Percentiles rank a stretch among this genome's conserved stretches.
These are phyloP conservation scores for Cairina moschata DNA, from an alignment of 2,113 vertebrate species.

Conservation along the genomic window DNA sequence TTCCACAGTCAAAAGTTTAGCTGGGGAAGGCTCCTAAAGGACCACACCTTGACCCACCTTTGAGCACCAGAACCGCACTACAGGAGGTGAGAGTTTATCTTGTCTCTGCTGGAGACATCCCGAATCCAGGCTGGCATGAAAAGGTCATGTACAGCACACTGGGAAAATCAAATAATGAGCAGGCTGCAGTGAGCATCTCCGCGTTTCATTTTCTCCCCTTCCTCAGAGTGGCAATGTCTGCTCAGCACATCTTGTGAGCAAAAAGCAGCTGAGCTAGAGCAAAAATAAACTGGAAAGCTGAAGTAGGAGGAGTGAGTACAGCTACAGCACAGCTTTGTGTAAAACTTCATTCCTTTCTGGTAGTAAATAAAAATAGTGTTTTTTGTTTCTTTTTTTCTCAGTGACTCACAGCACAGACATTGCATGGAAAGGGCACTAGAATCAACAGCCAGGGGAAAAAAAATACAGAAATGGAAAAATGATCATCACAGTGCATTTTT, in stretches of 20 bases:
- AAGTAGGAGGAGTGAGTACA: conserved; percentile 53
- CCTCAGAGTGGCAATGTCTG: conserved; percentile 61
- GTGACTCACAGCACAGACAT: conserved; percentile 75
- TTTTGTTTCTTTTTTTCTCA: not conserved
- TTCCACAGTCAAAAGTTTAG: not conserved
- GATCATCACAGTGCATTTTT: conserved; percentile 72
- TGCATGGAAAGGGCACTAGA: conserved; percentile 68
- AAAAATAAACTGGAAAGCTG: conserved; percentile 49
- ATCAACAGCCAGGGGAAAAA: conserved; percentile 62
- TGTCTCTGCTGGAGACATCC: not conserved
- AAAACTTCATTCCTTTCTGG: conserved; percentile 72
- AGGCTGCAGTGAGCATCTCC: not conserved
- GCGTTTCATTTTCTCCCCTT: conserved; percentile 48
- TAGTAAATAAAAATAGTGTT: conserved; percentile 74
- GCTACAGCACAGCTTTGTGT: conserved; percentile 52
- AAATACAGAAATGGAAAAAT: conserved; percentile 74
- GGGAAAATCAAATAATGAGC: not conserved
- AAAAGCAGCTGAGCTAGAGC: conserved; percentile 13
- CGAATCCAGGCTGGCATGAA: not conserved
- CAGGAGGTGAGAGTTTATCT: not conserved
- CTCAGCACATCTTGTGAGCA: conserved; percentile 50
- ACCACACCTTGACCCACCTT: not conserved
- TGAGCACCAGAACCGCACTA: not conserved
- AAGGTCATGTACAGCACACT: not conserved
- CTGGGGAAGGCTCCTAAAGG: not conserved